Evolutionary conservation across 2,113 vertebrate genomes (phyloP).

Genomic region (Camarhynchus parvulus): DNA sequence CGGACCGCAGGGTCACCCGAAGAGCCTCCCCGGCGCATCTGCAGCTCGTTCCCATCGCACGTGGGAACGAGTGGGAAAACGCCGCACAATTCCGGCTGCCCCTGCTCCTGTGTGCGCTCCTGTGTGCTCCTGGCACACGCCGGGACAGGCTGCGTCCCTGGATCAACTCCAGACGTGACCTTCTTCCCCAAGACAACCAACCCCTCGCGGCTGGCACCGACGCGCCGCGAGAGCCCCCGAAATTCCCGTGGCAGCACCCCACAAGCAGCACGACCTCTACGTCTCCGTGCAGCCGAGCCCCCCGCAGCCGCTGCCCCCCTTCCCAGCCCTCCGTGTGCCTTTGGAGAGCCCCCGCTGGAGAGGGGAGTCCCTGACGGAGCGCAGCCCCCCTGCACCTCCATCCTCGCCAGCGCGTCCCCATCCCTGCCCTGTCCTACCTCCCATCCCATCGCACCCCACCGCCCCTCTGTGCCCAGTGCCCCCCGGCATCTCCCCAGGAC

Average conservation of each 20-base stretch:
- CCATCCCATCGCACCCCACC: background rate
- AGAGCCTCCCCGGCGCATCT: background rate
- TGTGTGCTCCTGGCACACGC: background rate
- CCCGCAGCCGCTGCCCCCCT: background rate
- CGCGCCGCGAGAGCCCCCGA: background rate
- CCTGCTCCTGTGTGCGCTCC: background rate
- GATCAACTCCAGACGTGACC: background rate
- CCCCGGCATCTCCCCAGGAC: background rate
- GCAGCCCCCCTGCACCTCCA: background rate
- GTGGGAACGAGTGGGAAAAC: background rate
- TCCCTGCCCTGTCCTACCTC: background rate
- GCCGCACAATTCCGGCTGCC: background rate
- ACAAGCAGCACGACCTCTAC: accelerated
- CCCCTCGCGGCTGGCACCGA: background rate
- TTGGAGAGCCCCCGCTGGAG: background rate
- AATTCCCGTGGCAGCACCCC: background rate
- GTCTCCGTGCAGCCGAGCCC: background rate
- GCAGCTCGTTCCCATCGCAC: background rate
- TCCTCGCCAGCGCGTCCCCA: background rate
- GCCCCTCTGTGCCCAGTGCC: too few species aligned
- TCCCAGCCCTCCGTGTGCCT: background rate
- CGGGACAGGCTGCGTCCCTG: background rate
- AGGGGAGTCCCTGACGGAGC: background rate
- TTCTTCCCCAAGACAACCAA: background rate
- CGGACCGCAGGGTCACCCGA: accelerated